Evolutionary conservation across 2,888 invertebrate species (phyloP), one percentile per base, ranked within the genome.

Genomic region (Eubasilissa splendida): DNA sequence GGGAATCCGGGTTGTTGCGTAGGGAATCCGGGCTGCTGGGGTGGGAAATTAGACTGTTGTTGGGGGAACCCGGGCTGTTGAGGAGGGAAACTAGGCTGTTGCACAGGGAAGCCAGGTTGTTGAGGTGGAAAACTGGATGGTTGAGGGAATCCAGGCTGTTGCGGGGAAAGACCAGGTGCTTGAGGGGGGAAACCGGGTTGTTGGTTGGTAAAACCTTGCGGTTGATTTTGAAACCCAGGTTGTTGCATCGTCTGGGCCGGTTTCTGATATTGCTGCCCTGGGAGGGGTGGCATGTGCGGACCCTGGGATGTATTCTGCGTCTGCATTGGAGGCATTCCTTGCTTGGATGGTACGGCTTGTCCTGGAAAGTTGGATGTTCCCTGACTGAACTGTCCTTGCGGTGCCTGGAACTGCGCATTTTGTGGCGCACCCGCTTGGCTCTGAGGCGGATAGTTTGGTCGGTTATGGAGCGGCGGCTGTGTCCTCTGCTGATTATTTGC

Each of bases 81-180:
- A 59, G 85, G 84, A 84, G 87, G 87, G 77, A 84, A 87, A 1
- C 86, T 87, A 56, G 85, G 82, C 12, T 59, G 85, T 22, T 52
- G 80, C 11, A 87, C 87, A 86, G 85, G 85, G 82, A 85, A 85
- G 7, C 85, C 85, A 70, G 86, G 86, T 78, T 86, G 85, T 70
- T 85, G 82, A 59, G 85, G 84, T 84, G 87, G 87, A 77, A 84
- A 87, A 1, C 86, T 87, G 53, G 85, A 82, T 12, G 59, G 85
- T 22, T 52, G 58, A 22, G 85, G 85, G 82, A 85, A 85, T 4
- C 85, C 85, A 71, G 86, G 86, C 77, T 86, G 85, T 58, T 85
- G 84, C 85, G 81, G 14, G 85, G 85, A 84, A 85, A 81, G 83
- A 81, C 88, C 86, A 7, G 86, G 86, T 74, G 85, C 81, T 68